Conservation (phyloP, 1,140 invertebrate species). For the Camponotus pennsylvanicus region DNA sequence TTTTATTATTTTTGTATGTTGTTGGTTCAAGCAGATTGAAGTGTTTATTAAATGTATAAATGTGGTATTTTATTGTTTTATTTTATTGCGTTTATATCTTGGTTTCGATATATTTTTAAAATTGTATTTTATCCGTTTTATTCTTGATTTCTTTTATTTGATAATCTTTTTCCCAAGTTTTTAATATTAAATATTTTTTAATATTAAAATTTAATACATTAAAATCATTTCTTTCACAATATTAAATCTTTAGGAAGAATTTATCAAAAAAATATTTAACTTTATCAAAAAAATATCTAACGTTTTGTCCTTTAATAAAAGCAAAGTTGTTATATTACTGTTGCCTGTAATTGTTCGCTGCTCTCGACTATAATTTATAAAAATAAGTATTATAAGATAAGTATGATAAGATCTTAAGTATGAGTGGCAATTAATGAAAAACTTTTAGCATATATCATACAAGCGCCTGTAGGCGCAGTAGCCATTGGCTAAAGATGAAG, state of each 20-base stretch:
- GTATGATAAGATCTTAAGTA: constrained; percentile 29
- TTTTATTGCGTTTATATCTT: no score
- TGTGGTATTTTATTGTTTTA: background rate
- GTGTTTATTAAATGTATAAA: background rate
- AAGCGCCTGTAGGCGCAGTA: constrained; percentile 27
- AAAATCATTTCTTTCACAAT: background rate
- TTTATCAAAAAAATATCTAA: background rate
- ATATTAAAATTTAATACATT: background rate
- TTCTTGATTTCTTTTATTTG: constrained; percentile 1
- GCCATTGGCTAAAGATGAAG: background rate
- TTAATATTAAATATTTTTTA: background rate
- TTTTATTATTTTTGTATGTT: background rate
- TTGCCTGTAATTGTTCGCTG: no score
- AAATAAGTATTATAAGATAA: background rate
- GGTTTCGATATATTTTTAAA: background rate
- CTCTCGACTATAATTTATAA: background rate
- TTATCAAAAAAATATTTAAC: no score
- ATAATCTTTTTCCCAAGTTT: background rate
- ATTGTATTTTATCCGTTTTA: background rate
- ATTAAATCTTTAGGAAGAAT: background rate
- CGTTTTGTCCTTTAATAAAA: no score
- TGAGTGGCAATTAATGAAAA: constrained; percentile 24
- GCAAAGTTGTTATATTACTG: no score
- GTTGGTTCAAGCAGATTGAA: constrained; percentile 1
- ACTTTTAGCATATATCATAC: constrained; percentile 33